Conservation (phyloP, 37 sponge, comb jelly and placozoan species). For the Ianthella basta region DNA sequence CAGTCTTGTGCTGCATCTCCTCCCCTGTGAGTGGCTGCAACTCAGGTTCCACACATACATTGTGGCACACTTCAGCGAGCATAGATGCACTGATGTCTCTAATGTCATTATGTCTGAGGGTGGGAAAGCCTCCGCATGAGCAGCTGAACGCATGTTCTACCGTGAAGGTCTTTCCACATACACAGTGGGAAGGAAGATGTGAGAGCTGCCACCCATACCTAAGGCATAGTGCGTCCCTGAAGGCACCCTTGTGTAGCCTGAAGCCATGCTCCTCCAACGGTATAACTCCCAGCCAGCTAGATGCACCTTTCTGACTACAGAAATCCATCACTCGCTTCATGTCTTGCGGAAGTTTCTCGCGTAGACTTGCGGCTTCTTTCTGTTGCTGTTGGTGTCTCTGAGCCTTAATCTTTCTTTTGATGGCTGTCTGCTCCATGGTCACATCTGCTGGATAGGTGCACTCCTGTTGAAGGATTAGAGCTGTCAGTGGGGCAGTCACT, state of each 20-base stretch:
- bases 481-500: too few relatives aligned
- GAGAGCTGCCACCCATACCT: slow-evolving; percentile 27
- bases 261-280: background rate
- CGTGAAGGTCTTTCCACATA: slow-evolving; percentile 19
- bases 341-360: too few relatives aligned
- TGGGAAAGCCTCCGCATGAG: slow-evolving; percentile 27
- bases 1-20: background rate
- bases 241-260: slow-evolving; percentile 22
- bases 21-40: slow-evolving; percentile 17
- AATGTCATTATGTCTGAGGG: slow-evolving; percentile 34
- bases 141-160: slow-evolving; percentile 42
- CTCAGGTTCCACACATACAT: slow-evolving; percentile 16
- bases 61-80: slow-evolving; percentile 11
- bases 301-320: slow-evolving; percentile 34
- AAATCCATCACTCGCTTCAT: too few relatives aligned
- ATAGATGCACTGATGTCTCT: slow-evolving; percentile 23
- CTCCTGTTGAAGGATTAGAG: too few relatives aligned
- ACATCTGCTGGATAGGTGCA: too few relatives aligned
- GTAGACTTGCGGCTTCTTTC: too few relatives aligned
- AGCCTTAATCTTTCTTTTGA: too few relatives aligned
- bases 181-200: slow-evolving; percentile 25
- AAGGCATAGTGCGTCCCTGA: slow-evolving; percentile 25
- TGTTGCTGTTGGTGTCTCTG: too few relatives aligned
- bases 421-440: too few relatives aligned
- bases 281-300: slow-evolving; percentile 26